A percentile compares a stretch with the other conserved stretches of the same genome.
These are phyloP conservation scores for Pseudachorutes palmiensis DNA, from an alignment of 1,140 invertebrate genomes.

Conservation along the genomic window DNA sequence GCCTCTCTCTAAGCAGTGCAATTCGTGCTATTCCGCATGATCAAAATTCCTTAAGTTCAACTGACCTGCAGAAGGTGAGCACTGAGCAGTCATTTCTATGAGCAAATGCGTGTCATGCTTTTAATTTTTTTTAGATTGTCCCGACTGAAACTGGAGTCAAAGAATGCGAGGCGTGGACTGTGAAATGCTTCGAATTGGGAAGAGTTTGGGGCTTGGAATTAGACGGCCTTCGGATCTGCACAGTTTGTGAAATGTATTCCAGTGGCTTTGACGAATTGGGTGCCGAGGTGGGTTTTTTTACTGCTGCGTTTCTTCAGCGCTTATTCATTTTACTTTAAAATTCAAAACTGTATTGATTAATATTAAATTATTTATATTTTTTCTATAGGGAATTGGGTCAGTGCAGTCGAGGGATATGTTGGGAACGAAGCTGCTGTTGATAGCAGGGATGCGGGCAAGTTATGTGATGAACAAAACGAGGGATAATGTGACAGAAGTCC, in stretches of 20 bases:
- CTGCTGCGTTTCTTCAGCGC: slow-evolving; percentile 17
- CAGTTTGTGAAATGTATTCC: slow-evolving; percentile 66
- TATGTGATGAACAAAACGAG: slow-evolving; percentile 51
- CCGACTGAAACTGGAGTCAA: slow-evolving; percentile 30
- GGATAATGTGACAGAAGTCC: slow-evolving; percentile 51
- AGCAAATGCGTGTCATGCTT: slow-evolving; percentile 22
- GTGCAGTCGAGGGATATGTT: slow-evolving; percentile 57
- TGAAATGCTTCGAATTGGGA: slow-evolving; percentile 60
- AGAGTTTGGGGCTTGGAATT: slow-evolving; percentile 69
- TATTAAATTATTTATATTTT: slow-evolving; percentile 18
- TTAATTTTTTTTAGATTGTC: slow-evolving; percentile 19
- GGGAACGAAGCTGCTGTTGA: slow-evolving; percentile 56
- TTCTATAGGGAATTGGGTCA: slow-evolving; percentile 50
- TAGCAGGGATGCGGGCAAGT: slow-evolving; percentile 63
- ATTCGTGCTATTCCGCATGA: slow-evolving; percentile 33
- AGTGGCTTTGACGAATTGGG: slow-evolving; percentile 67
- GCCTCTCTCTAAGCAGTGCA: slow-evolving; percentile 24
- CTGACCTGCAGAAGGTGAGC: too few relatives aligned
- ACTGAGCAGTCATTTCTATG: slow-evolving; percentile 11
- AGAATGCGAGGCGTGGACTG: slow-evolving; percentile 51
- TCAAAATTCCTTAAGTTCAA: slow-evolving; percentile 1
- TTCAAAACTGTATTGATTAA: neutral
- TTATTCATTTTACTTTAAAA: slow-evolving; percentile 10
- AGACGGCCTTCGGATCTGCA: slow-evolving; percentile 64
- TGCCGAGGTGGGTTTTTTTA: slow-evolving; percentile 52